Conservation (phyloP, 2,113 vertebrate genomes). For the Mesembrinibis cayennensis region DNA sequence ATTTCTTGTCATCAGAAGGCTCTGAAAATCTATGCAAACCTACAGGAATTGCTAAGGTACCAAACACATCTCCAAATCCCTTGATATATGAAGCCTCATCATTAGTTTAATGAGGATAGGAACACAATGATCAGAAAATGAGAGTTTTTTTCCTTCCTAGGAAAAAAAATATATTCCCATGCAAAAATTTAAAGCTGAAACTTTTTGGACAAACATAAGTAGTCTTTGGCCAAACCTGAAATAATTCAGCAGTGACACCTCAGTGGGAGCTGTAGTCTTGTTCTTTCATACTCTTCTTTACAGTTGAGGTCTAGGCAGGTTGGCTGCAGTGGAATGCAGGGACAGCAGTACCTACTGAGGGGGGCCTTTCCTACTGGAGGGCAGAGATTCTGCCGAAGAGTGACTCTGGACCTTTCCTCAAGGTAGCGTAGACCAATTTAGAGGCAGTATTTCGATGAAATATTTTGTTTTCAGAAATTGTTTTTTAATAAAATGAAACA, state of each 20-base stretch:
- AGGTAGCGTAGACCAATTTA: not conserved
- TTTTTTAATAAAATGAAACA: not conserved
- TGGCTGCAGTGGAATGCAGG: not conserved
- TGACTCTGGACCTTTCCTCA: not conserved
- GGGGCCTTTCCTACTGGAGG: not conserved
- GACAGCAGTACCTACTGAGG: not conserved
- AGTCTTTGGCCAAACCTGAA: not conserved
- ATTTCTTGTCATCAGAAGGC: not conserved
- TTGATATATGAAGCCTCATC: not conserved
- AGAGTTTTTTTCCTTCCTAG: rapidly evolving
- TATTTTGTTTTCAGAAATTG: not conserved
- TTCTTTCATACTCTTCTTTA: not conserved
- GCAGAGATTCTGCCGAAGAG: not conserved
- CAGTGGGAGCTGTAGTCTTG: not conserved
- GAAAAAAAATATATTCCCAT: not conserved
- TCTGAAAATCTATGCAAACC: not conserved
- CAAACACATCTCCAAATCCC: not conserved
- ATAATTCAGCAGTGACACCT: not conserved
- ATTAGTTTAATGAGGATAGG: not conserved
- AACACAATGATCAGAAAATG: not conserved
- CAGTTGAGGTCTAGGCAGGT: not conserved
- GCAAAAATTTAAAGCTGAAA: not conserved
- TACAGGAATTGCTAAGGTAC: not conserved
- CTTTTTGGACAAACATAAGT: not conserved
- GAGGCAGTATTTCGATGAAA: not conserved